Base-by-base conservation (phyloP, 2,888 invertebrate genomes). In the Stenichneumon culpator region DNA sequence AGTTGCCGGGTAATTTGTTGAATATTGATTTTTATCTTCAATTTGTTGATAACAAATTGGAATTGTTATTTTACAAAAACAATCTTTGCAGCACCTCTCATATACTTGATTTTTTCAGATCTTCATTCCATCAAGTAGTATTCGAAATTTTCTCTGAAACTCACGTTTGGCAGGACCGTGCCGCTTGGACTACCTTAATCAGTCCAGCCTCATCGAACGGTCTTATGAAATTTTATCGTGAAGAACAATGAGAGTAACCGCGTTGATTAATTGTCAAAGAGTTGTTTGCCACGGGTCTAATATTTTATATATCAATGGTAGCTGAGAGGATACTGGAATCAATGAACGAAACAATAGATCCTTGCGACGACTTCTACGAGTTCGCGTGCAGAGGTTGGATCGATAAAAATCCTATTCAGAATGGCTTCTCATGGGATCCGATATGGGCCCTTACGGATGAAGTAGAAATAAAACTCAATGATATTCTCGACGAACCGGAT, bases 361-460 rank as follows among this genome's bases (percentile, higher is more conserved):
- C 97, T 0, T 97, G 96, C 91, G 93, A 95, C 1, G 96, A 97
- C 92, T 97, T 97, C 93, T 97, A 96, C 94, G 95, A 96, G 91
- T 97, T 96, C 89, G 96, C 96, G 0, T 97, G 97, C 91, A 96
- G 96, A 0, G 96, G 96, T 0, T 97, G 96, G 96, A 95, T 96
- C 88, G 94, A 95, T 87, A 95, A 95, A 89, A 95, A 97, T 93
- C 96, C 96, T 0, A 95, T 96, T 63, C 96, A 96, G 86, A 96
- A 96, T 95, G 95, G 96, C 72, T 95, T 96, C 0, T 95, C 95
- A 5, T 96, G 96, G 96, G 96, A 96, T 91, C 96, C 96, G 93
- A 94, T 96, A 77, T 95, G 95, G 44, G 92, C 94, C 83, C 94
- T 96, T 0, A 93, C 96, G 65, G 96, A 96, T 89, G 95, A 95